Percentiles rank a stretch among this genome's conserved stretches.
Evolutionary conservation across 2,888 invertebrate genomes (phyloP).

Genomic region (Xestobium rufovillosum): DNA sequence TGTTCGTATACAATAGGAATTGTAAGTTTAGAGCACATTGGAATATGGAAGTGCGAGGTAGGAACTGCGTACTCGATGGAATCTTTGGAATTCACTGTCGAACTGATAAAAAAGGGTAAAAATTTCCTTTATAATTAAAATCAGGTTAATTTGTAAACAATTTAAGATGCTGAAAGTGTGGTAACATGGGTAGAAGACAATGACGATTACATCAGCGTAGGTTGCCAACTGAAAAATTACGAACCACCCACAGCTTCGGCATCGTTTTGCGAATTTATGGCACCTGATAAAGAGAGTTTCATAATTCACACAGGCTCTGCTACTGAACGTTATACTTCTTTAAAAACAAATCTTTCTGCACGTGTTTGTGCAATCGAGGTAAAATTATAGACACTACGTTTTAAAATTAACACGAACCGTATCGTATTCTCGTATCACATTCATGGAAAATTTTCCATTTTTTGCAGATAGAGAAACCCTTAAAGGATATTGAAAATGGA

Average conservation of each 20-base stretch:
- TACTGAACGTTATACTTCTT: slow-evolving; percentile 16
- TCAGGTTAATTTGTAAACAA: not conserved
- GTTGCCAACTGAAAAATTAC: slow-evolving; percentile 15
- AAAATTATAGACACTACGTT: slow-evolving; percentile 1
- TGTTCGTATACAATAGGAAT: slow-evolving; percentile 8
- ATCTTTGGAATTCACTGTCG: slow-evolving; percentile 16
- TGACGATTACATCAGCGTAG: slow-evolving; percentile 14
- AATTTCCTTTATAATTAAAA: not conserved
- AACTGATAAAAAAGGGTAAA: slow-evolving; percentile 15
- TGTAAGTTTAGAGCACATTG: slow-evolving; percentile 12
- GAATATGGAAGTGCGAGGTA: slow-evolving; percentile 20
- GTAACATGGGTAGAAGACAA: slow-evolving; percentile 13
- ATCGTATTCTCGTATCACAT: no score
- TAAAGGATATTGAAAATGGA: slow-evolving; percentile 19
- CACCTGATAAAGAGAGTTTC: slow-evolving; percentile 15
- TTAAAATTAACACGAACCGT: no score
- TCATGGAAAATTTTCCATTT: slow-evolving; percentile 3
- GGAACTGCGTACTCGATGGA: slow-evolving; percentile 14
- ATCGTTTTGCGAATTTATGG: slow-evolving; percentile 16
- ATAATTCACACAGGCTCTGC: slow-evolving; percentile 11
- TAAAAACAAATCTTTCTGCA: slow-evolving; percentile 17
- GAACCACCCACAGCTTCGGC: not conserved
- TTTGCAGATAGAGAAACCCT: slow-evolving; percentile 19
- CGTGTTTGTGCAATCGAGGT: slow-evolving; percentile 21
- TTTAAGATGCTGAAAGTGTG: slow-evolving; percentile 4